phyloP scores from a whole-genome alignment of 2,888 invertebrate genomes.

The Anoncus sp. region DNA sequence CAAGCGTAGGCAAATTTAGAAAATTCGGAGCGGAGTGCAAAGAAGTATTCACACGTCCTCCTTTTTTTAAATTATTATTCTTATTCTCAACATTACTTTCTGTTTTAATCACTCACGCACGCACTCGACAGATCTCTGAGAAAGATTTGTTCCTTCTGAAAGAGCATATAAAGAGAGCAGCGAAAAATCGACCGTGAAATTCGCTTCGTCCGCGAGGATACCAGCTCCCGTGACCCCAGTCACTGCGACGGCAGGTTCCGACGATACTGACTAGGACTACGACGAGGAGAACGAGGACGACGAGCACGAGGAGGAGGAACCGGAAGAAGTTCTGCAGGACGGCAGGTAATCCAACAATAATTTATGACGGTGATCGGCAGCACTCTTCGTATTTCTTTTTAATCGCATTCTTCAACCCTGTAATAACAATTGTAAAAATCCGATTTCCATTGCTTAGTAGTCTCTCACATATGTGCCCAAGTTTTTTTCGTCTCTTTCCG shows the following conservation, averaged over 20 bases:
- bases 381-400: no score
- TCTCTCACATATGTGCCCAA: neutral
- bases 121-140: constrained; percentile 89
- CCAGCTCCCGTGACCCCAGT: constrained; percentile 76
- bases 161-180: constrained; percentile 97
- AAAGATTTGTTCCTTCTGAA: constrained; percentile 97
- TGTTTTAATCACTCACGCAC: no score
- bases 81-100: no score
- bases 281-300: constrained; percentile 73
- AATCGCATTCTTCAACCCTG: no score
- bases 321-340: constrained; percentile 49
- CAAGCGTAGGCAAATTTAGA: no score
- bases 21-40: no score
- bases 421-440: no score
- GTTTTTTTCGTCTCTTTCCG: constrained; percentile 6
- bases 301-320: constrained; percentile 70
- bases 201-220: constrained; percentile 83
- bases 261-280: constrained; percentile 70
- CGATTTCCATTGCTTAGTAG: neutral
- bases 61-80: neutral
- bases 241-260: constrained; percentile 74
- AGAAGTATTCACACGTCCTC: no score
- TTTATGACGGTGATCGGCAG: no score
- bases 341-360: constrained; percentile 71
- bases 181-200: constrained; percentile 86